Conservation (phyloP, 2,113 vertebrate genomes). For the Eolophus roseicapilla region DNA sequence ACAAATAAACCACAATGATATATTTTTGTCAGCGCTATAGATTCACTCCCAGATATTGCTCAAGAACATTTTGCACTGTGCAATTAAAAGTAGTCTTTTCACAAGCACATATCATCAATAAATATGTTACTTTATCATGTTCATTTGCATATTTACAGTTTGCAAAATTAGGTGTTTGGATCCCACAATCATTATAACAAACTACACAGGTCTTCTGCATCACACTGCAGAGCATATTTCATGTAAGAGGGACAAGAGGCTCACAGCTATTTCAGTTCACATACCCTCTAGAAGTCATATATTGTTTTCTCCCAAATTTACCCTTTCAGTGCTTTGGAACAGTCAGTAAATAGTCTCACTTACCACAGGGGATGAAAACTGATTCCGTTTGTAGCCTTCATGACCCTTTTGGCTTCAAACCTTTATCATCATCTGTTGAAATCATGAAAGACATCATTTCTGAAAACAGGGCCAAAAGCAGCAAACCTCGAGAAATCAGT, state of each 20-base stretch:
- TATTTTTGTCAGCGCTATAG: fast-evolving
- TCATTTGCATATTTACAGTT: not conserved
- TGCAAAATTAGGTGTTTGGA: not conserved
- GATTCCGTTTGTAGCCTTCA: not conserved
- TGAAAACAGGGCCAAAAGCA: not conserved
- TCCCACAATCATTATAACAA: not conserved
- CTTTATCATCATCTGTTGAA: not conserved
- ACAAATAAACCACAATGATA: not conserved
- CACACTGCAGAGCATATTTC: not conserved
- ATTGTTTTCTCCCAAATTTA: slow-evolving; percentile 41
- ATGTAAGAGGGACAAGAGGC: not conserved
- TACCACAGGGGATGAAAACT: not conserved
- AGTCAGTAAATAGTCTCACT: slow-evolving; percentile 23
- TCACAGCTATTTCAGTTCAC: slow-evolving; percentile 9
- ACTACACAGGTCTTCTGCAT: not conserved
- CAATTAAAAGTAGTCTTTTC: not conserved
- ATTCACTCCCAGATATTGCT: not conserved
- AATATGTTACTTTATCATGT: not conserved
- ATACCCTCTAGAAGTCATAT: slow-evolving; percentile 2
- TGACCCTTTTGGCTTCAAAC: not conserved
- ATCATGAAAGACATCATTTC: not conserved
- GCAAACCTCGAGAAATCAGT: not conserved
- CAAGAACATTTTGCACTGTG: not conserved
- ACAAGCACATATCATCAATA: not conserved
- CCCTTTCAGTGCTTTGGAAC: slow-evolving; percentile 26